A percentile compares a stretch with the other conserved stretches of the same genome.
phyloP scores from a whole-genome alignment of 2,888 invertebrate species.

The Leucophenga montana region DNA sequence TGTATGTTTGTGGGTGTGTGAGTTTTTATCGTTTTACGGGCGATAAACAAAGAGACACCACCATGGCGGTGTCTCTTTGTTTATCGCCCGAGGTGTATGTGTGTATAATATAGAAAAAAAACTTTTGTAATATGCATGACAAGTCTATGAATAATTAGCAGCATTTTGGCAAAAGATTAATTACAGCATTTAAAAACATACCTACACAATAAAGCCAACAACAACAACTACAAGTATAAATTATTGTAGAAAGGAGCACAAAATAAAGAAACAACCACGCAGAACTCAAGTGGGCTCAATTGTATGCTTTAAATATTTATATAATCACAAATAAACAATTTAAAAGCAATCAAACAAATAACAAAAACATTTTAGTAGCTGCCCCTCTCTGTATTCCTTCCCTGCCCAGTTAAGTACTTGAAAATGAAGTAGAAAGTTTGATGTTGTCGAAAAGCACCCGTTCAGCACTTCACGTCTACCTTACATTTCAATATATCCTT shows the following conservation, averaged over 20 bases:
- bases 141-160: slow-evolving; percentile 63
- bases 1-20: not conserved
- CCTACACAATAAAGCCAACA: not conserved
- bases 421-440: too few species aligned
- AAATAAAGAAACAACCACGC: not conserved
- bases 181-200: slow-evolving; percentile 24
- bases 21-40: not conserved
- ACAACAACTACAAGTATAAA: not conserved
- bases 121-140: slow-evolving; percentile 58
- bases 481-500: too few species aligned
- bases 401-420: too few species aligned
- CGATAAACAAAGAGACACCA: slow-evolving; percentile 24
- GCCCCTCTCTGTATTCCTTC: too few species aligned
- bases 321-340: slow-evolving; percentile 14
- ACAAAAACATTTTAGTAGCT: too few species aligned
- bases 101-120: not conserved
- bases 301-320: slow-evolving; percentile 18
- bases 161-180: slow-evolving; percentile 24
- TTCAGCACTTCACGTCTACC: too few species aligned
- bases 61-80: slow-evolving; percentile 20
- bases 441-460: too few species aligned
- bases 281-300: not conserved
- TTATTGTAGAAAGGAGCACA: not conserved
- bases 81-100: too few species aligned
- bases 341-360: not conserved